Percentiles rank a stretch among this genome's conserved stretches.
phyloP scores from a whole-genome alignment of 2,113 vertebrate species.

The Montifringilla adamsi region DNA sequence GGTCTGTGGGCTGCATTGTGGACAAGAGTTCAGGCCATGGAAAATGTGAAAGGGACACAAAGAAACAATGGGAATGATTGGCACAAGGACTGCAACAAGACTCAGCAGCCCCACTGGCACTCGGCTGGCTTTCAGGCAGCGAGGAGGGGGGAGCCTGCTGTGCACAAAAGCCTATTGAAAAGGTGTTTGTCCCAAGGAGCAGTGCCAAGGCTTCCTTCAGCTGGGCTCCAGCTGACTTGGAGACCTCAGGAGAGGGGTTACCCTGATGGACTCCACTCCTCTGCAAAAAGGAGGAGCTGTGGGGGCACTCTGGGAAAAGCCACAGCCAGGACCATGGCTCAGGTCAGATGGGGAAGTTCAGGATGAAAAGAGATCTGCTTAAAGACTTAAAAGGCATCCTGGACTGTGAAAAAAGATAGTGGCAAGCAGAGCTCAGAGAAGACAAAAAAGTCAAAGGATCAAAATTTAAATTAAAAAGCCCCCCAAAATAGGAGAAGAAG shows the following conservation, averaged over 20 bases:
- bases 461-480: background rate
- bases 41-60: conserved; percentile 51
- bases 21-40: conserved; percentile 26
- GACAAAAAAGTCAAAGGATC: background rate
- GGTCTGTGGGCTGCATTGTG: conserved; percentile 61
- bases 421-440: background rate
- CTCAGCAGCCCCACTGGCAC: conserved; percentile 30
- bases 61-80: conserved; percentile 48
- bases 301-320: background rate
- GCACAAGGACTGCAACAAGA: conserved; percentile 35
- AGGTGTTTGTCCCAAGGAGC: conserved; percentile 41
- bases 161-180: conserved; percentile 59
- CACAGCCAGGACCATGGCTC: background rate
- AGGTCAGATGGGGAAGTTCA: background rate
- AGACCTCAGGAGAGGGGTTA: background rate
- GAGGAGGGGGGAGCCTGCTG: conserved; percentile 24
- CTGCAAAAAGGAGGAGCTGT: background rate
- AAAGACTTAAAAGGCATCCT: background rate
- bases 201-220: conserved; percentile 7
- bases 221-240: conserved; percentile 16
- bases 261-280: background rate
- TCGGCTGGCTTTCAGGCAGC: conserved; percentile 13
- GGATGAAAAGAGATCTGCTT: background rate
- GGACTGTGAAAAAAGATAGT: background rate
- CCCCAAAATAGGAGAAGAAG: background rate